Percentiles rank a stretch among this genome's conserved stretches.
Evolutionary conservation across 2,888 invertebrate genomes (phyloP).

Genomic region (Chrysolina haemoptera): DNA sequence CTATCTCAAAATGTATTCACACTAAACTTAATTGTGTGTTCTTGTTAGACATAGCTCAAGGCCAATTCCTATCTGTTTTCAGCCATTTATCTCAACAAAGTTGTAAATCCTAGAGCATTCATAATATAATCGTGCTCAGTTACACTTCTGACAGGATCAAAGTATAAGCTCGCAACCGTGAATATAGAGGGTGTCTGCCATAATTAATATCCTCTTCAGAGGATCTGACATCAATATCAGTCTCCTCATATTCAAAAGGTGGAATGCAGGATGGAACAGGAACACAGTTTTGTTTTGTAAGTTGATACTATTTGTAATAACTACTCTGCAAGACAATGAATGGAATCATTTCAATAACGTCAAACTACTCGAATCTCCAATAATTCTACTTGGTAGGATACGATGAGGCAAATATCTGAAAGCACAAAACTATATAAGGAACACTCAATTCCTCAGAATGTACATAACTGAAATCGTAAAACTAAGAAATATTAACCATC

Average conservation of each 20-base stretch:
- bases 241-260: neutral
- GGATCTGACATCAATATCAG: neutral
- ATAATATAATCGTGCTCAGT: slow-evolving; percentile 54
- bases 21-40: slow-evolving; percentile 52
- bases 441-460: too few relatives aligned
- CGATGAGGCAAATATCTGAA: too few relatives aligned
- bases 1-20: slow-evolving; percentile 51
- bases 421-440: too few relatives aligned
- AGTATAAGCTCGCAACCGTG: slow-evolving; percentile 22
- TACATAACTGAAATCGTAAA: too few relatives aligned
- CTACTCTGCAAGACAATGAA: neutral
- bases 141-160: slow-evolving; percentile 51
- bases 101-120: slow-evolving; percentile 55
- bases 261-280: neutral
- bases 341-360: neutral
- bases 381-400: too few relatives aligned
- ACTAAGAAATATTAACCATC: too few relatives aligned
- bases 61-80: slow-evolving; percentile 55
- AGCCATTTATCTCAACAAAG: slow-evolving; percentile 54
- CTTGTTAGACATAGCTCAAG: slow-evolving; percentile 51
- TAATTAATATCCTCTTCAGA: slow-evolving; percentile 5
- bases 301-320: neutral
- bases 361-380: too few relatives aligned
- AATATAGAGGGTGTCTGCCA: slow-evolving; percentile 15
- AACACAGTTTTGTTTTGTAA: neutral